Conservation (phyloP, 2,888 invertebrate genomes). For the Drosophila anomelani region DNA sequence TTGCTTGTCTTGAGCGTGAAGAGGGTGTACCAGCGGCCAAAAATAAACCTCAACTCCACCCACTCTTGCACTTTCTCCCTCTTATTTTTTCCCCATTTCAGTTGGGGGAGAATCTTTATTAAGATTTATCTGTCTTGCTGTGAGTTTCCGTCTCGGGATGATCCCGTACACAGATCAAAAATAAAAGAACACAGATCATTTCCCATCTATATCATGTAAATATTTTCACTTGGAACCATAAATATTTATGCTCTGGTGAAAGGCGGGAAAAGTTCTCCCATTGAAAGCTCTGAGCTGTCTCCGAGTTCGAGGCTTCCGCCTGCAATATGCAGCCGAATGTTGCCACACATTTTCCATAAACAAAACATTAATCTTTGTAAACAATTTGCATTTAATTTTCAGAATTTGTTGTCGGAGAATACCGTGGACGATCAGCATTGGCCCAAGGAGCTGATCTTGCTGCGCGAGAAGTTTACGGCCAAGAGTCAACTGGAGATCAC, state of each 20-base stretch:
- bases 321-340: constrained; percentile 42
- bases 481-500: constrained; percentile 88
- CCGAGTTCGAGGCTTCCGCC: not conserved
- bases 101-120: constrained; percentile 50
- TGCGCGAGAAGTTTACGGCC: constrained; percentile 90
- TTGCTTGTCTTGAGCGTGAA: constrained; percentile 1
- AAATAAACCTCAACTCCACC: constrained; percentile 29
- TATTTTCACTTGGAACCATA: constrained; percentile 62
- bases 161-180: constrained; percentile 11
- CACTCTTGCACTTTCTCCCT: not conserved
- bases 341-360: constrained; percentile 45
- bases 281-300: constrained; percentile 27
- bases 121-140: constrained; percentile 52
- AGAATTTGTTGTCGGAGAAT: constrained; percentile 90
- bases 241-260: constrained; percentile 62
- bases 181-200: constrained; percentile 11
- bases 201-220: constrained; percentile 53
- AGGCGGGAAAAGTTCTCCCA: constrained; percentile 20
- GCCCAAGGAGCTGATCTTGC: constrained; percentile 90
- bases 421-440: constrained; percentile 89
- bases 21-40: constrained; percentile 13
- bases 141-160: constrained; percentile 19
- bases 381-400: constrained; percentile 49
- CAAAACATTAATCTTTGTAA: constrained; percentile 25
- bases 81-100: not conserved